Conservation (phyloP, 2,113 vertebrate genomes). For the Ptilonorhynchus violaceus region DNA sequence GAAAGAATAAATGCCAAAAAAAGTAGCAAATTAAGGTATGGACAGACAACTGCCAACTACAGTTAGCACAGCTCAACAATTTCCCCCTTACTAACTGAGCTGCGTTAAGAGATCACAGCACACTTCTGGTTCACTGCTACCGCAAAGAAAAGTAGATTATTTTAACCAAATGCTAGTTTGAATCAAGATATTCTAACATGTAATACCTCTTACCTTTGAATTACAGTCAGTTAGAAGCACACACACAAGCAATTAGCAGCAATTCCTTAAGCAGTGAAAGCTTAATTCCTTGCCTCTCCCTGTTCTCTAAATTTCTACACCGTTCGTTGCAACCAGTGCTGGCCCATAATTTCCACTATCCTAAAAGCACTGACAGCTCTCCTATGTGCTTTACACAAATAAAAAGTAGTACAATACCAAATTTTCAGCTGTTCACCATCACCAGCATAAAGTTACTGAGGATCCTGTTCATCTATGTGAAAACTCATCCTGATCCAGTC, state of each 20-base stretch:
- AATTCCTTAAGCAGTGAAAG: background rate
- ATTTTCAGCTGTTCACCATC: background rate
- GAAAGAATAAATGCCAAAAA: background rate
- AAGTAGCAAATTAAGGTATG: background rate
- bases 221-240: background rate
- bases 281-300: background rate
- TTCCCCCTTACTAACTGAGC: background rate
- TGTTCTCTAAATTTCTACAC: background rate
- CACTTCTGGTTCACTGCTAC: background rate
- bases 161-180: background rate
- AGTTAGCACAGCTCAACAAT: background rate
- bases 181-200: background rate
- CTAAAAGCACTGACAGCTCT: background rate
- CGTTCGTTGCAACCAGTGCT: background rate
- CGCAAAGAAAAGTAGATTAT: background rate
- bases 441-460: background rate
- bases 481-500: background rate
- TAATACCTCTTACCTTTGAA: background rate
- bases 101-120: background rate
- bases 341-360: background rate
- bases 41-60: background rate
- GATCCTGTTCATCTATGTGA: background rate
- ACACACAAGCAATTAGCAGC: background rate
- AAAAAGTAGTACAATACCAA: background rate
- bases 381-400: background rate